Base-by-base conservation (phyloP, 2,113 vertebrate species). In the Chloropsis cyanopogon region DNA sequence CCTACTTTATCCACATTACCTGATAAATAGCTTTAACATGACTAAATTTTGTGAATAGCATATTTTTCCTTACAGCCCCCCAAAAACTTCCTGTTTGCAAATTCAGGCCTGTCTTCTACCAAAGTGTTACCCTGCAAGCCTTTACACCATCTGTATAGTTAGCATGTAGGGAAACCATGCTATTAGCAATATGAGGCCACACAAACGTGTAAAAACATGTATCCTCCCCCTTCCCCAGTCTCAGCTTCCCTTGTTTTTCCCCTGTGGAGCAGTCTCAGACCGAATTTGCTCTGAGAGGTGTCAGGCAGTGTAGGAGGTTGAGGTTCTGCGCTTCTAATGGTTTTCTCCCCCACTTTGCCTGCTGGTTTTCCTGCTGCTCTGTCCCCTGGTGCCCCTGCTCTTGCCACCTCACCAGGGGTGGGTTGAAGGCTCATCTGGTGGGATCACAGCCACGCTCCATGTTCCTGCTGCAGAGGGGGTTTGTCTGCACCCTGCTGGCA, bases 401-500 rank as follows among this genome's bases (percentile, higher is more conserved):
- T 73, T 78, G 49, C 71, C 41, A 24, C 23, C 12, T 80, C 20
- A 2, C 29, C 6, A 1, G 2, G 22, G 8, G 18, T 46, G 46
- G 24, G 24, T 10, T 54, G 90, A 49, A 49, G 63, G 18, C 25
- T 60, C 21, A 7, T 46, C 16, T 42, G 60, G 4, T 39, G 66
- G 0, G 7, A 11, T 29, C 3, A 2, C n/a, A 72, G 54, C 31
- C 59, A 5, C 0, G 1, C 18, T 11, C 69, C 28, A 1, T 5
- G 15, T 24, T 84, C 26, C 52, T 37, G n/a, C 52, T 47, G 53
- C 11, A 3, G 8, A 26, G 22, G 6, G 22, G 6, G 3, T 68
- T 57, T 83, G 22, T 39, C 63, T 37, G 56, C 14, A 3, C 31
- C 16, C 21, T 41, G 63, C 24, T 24, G 49, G 7, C 9, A 24